Percentiles rank a stretch among this genome's conserved stretches.
Conservation (phyloP, 35 echinoderm and acorn worm genomes). For the Ophioderma brevispina region DNA sequence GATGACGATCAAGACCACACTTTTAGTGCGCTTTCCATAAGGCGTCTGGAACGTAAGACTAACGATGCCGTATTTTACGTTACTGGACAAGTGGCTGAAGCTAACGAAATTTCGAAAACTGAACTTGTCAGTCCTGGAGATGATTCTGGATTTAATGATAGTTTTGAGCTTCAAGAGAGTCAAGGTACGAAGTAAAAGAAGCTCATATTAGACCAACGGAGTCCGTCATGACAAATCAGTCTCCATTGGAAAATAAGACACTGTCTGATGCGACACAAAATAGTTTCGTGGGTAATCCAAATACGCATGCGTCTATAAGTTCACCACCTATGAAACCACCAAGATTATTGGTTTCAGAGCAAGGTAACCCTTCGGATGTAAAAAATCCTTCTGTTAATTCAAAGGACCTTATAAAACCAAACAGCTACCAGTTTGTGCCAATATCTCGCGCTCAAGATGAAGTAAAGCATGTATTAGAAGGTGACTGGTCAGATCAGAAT, state of each 20-base stretch:
- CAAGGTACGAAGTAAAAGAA: constrained; percentile 1
- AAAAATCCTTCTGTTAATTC: too few species aligned
- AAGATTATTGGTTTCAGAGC: neutral
- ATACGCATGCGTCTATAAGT: neutral
- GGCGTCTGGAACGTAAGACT: constrained; percentile 15
- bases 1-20: neutral
- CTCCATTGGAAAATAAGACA: neutral
- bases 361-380: too few species aligned
- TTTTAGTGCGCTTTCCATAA: constrained; percentile 28
- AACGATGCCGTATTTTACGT: constrained; percentile 31
- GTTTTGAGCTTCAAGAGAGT: neutral
- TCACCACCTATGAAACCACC: neutral
- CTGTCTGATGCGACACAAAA: too few species aligned
- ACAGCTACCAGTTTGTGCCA: neutral
- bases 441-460: neutral
- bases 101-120: neutral
- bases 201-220: constrained; percentile 2
- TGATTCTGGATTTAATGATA: neutral
- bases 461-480: neutral
- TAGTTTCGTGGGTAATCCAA: too few species aligned
- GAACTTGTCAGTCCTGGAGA: neutral
- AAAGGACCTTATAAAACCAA: neutral
- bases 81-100: constrained; percentile 1
- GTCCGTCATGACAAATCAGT: neutral
- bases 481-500: neutral